Conservation (phyloP, 2,797 vertebrate genomes). For the Columba guinea region DNA sequence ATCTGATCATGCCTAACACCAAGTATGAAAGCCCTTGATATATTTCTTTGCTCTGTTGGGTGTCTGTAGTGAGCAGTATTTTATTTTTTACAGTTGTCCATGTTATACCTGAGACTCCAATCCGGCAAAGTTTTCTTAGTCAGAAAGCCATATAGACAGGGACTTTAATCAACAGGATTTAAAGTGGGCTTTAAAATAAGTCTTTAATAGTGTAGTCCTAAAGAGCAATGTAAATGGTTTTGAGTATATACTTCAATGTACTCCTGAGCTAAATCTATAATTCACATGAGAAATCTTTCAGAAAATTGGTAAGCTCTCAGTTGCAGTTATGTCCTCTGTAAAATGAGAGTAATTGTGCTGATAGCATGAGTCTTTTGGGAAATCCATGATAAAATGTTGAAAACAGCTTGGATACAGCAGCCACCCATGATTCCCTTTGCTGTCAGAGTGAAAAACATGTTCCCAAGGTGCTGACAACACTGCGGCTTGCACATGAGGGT, state of each 20-base stretch:
- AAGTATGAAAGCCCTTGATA: neutral
- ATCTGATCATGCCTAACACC: neutral
- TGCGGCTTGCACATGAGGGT: accelerated
- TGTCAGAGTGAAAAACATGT: neutral
- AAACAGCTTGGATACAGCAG: neutral
- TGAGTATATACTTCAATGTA: neutral
- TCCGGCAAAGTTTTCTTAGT: neutral
- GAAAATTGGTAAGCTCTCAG: neutral
- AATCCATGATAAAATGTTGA: neutral
- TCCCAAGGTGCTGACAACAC: accelerated
- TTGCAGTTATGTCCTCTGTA: neutral
- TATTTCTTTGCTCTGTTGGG: neutral
- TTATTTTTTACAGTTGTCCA: neutral
- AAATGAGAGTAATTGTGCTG: constrained; percentile 4
- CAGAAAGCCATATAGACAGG: neutral
- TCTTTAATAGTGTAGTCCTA: neutral
- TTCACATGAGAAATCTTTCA: neutral
- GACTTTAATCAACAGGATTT: constrained; percentile 16
- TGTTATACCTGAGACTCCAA: neutral
- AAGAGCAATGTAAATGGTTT: neutral
- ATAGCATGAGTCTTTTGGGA: neutral
- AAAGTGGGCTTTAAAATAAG: constrained; percentile 15
- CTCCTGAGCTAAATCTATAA: neutral
- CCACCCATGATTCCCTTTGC: neutral
- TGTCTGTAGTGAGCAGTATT: neutral